phyloP scores from a whole-genome alignment of 64 coral and sea anemone species.

The Exaiptasia diaphana region DNA sequence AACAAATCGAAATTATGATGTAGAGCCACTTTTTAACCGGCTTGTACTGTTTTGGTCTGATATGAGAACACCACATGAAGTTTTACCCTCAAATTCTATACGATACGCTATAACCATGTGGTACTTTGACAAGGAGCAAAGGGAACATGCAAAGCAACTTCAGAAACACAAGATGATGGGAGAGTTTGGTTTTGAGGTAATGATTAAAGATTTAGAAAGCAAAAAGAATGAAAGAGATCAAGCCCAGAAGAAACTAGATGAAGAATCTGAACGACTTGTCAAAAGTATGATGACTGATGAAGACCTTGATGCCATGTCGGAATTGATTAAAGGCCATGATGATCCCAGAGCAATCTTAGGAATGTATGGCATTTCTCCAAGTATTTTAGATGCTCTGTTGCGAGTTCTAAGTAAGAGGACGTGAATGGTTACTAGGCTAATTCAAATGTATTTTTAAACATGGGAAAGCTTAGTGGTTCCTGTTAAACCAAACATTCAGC shows the following conservation, averaged over 20 bases:
- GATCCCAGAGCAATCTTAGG: conserved; percentile 21
- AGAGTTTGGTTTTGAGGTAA: conserved; percentile 16
- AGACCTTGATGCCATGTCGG: conserved; percentile 31
- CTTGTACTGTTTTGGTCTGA: conserved; percentile 96
- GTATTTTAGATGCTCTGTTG: conserved; percentile 34
- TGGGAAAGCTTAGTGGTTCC: too few species aligned
- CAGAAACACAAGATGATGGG: conserved; percentile 20
- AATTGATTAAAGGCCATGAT: conserved; percentile 18
- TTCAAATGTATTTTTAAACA: too few species aligned
- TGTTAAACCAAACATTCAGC: too few species aligned
- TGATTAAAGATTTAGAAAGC: conserved; percentile 50
- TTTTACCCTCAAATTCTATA: conserved; percentile 55
- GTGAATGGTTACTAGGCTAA: too few species aligned
- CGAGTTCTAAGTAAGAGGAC: conserved; percentile 42
- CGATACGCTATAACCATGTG: conserved; percentile 91
- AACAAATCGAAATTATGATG: conserved; percentile 44
- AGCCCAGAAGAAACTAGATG: conserved; percentile 26
- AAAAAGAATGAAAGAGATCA: conserved; percentile 69
- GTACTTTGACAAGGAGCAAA: conserved; percentile 85
- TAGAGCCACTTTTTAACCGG: conserved; percentile 81
- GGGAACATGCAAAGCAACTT: conserved; percentile 54
- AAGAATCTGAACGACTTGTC: conserved; percentile 46
- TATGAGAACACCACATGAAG: conserved; percentile 84
- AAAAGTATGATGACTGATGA: conserved; percentile 57
- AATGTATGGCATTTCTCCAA: conserved; percentile 18